Evolutionary conservation across 2,888 invertebrate genomes (phyloP), one percentile per base, ranked within the genome.

Genomic region (Xanthorhoe designata): DNA sequence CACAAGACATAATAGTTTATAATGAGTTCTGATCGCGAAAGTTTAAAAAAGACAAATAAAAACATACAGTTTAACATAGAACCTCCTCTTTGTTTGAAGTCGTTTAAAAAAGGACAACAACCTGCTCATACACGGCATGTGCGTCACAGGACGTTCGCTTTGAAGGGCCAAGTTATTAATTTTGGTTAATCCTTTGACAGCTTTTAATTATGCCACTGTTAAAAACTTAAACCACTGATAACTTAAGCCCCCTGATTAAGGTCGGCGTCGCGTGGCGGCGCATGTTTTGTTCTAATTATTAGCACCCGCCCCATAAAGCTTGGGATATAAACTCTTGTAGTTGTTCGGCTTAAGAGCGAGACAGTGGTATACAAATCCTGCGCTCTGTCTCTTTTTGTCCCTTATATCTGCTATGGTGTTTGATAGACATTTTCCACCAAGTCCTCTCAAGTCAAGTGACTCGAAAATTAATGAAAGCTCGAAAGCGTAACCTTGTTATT

Each of bases 231-330:
- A 51, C 59, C 59, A 59, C 59, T 24, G 51, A 58, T 83, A 73
- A 74, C 80, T 83, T 84, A 71, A 70, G 72, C 78, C 85, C n/a
- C 64, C 73, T 81, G 79, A 84, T 85, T 84, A 84, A 81, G 82
- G 82, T 82, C 78, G 76, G 77, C 83, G 86, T 83, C 85, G 86
- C 91, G 90, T 92, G 92, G 86, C 85, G 84, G 85, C 87, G 92
- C 92, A 92, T 92, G 90, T 88, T 87, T 83, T 84, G 82, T 82
- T 85, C 90, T 91, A 91, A 92, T 92, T 92, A 92, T 88, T 85
- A 89, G 82, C 85, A 82, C 82, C 83, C 85, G 80, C 81, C 80
- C 83, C 78, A 81, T 84, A 85, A 87, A 84, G 83, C 87, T 82
- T 75, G 74, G 76, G 80, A 82, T 79, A 78, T 83, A 79, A 82